Evolutionary conservation across 37 sponge, comb jelly and placozoan genomes (phyloP).

Genomic region (Agelas oroides): DNA sequence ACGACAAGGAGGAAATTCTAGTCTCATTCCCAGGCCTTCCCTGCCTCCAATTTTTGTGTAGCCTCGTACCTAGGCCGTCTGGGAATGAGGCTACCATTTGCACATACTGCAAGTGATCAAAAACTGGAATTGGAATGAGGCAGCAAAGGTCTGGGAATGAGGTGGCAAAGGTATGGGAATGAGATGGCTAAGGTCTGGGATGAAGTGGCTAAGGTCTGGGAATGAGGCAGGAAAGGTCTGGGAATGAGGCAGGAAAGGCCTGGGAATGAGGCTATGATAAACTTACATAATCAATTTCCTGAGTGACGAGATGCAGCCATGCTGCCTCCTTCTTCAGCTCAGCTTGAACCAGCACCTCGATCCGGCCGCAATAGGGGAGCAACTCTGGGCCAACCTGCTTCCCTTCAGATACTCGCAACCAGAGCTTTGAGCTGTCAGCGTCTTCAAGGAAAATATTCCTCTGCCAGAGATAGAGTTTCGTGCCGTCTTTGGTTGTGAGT

Average conservation of each 20-base stretch:
- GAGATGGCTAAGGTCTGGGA: too few species aligned
- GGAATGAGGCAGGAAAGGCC: neutral
- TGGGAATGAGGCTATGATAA: neutral
- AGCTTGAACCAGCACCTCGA: conserved; percentile 41
- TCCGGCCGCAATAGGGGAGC: conserved; percentile 44
- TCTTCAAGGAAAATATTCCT: conserved; percentile 33
- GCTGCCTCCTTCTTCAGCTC: conserved; percentile 27
- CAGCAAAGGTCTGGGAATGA: too few species aligned
- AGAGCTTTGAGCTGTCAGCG: conserved; percentile 32
- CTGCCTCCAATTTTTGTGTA: too few species aligned
- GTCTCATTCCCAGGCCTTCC: too few species aligned
- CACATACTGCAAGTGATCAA: too few species aligned
- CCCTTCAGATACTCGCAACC: conserved; percentile 22
- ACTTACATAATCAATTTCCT: conserved; percentile 51
- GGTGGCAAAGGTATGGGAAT: too few species aligned
- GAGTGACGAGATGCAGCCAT: conserved; percentile 36
- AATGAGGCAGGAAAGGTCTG: too few species aligned
- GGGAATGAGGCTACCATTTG: too few species aligned
- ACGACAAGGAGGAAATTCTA: too few species aligned
- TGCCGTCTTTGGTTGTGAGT: conserved; percentile 2
- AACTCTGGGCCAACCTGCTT: conserved; percentile 35
- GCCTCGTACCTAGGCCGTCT: too few species aligned
- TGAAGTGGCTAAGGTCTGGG: too few species aligned
- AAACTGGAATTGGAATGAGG: too few species aligned
- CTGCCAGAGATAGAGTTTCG: conserved; percentile 50